A percentile compares a stretch with the other conserved stretches of the same genome.
These are phyloP conservation scores for Drosophila persimilis DNA, from an alignment of 1,140 invertebrate genomes.

Conservation along the genomic window DNA sequence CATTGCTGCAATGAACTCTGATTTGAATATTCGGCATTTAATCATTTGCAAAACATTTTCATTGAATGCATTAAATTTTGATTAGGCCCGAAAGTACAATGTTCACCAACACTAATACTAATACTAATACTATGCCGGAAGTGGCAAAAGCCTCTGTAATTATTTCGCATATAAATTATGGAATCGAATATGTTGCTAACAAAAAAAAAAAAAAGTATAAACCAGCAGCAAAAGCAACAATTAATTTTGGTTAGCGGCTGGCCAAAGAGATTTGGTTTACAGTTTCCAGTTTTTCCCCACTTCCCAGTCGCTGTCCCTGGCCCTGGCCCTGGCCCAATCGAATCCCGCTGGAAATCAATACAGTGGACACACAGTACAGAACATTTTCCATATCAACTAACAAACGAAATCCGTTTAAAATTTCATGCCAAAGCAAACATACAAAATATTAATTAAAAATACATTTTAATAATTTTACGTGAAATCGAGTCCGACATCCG, in stretches of 20 bases:
- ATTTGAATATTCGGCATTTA: slow-evolving; percentile 11
- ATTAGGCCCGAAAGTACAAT: slow-evolving; percentile 50
- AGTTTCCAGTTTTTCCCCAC: neutral
- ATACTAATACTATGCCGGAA: slow-evolving; percentile 47
- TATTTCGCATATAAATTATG: slow-evolving; percentile 72
- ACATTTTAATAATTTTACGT: slow-evolving; percentile 57
- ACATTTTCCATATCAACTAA: slow-evolving; percentile 20
- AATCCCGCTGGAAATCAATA: slow-evolving; percentile 13
- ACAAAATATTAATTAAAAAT: slow-evolving; percentile 56
- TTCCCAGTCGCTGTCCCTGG: neutral
- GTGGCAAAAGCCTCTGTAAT: slow-evolving; percentile 70
- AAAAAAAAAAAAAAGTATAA: slow-evolving; percentile 17
- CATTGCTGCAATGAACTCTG: slow-evolving; percentile 5
- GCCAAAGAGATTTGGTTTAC: slow-evolving; percentile 30
- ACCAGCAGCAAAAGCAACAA: slow-evolving; percentile 38
- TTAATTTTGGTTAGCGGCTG: slow-evolving; percentile 68
- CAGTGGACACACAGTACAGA: neutral
- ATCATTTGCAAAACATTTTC: slow-evolving; percentile 33
- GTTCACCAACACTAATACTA: slow-evolving; percentile 1
- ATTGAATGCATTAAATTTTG: slow-evolving; percentile 64
- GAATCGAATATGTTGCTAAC: slow-evolving; percentile 22
- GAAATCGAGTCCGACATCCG: slow-evolving; percentile 71
- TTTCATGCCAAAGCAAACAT: slow-evolving; percentile 48
- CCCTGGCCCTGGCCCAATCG: neutral
- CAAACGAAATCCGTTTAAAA: slow-evolving; percentile 43